phyloP scores from a whole-genome alignment of 2,113 vertebrate species.

The Anguilla rostrata region DNA sequence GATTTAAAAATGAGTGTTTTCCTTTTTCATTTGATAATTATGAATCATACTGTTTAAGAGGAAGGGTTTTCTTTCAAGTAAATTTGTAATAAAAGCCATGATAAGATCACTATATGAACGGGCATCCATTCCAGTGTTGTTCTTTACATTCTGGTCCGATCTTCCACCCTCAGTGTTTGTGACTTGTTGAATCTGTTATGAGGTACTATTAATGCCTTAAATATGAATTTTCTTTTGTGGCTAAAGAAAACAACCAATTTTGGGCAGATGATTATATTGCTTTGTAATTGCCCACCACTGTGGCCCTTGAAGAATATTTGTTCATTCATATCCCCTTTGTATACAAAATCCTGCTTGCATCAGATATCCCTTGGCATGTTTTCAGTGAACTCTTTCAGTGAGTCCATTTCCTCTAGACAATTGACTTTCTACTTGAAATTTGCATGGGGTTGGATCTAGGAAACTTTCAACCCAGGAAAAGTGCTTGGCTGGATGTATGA shows the following conservation, averaged over 20 bases:
- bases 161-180: neutral
- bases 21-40: neutral
- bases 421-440: neutral
- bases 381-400: neutral
- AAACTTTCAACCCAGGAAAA: neutral
- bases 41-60: neutral
- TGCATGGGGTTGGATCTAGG: neutral
- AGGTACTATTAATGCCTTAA: too few relatives aligned
- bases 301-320: too few relatives aligned
- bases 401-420: too few relatives aligned
- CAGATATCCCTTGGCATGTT: neutral
- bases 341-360: neutral
- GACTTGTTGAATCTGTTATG: neutral
- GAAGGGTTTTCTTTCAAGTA: neutral
- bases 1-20: neutral
- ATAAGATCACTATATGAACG: neutral
- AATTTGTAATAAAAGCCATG: conserved; percentile 1
- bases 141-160: neutral
- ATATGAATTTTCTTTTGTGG: too few relatives aligned
- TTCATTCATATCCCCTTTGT: neutral
- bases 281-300: too few relatives aligned
- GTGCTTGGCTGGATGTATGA: neutral
- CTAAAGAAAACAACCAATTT: too few relatives aligned
- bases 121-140: neutral
- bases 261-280: too few relatives aligned